These are phyloP conservation scores for Diacarnus erythraeanus DNA, from an alignment of 37 sponge, comb jelly and placozoan species.

Conservation along the genomic window DNA sequence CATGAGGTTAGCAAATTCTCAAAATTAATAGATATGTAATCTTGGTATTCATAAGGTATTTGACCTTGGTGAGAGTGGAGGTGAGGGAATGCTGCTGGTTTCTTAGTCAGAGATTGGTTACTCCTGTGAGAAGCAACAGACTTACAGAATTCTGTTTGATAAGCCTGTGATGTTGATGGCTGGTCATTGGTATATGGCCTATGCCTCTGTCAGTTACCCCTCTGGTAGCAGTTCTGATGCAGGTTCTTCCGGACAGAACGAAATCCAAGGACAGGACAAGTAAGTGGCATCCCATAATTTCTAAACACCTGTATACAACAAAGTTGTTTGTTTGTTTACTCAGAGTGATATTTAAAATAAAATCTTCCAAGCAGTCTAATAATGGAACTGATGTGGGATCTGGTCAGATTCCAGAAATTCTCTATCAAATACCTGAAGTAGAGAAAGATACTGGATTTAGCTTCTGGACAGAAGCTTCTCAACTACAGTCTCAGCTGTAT, in stretches of 20 bases:
- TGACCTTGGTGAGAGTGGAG: constrained; percentile 63
- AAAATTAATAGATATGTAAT: too few species aligned
- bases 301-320: too few species aligned
- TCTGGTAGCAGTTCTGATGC: constrained; percentile 78
- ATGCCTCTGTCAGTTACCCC: constrained; percentile 51
- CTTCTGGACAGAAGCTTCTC: constrained; percentile 67
- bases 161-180: constrained; percentile 68
- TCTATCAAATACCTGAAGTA: constrained; percentile 54
- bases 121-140: constrained; percentile 56
- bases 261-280: constrained; percentile 60
- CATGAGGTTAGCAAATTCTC: too few species aligned
- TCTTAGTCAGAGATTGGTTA: constrained; percentile 29
- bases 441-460: constrained; percentile 57
- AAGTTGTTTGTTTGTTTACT: too few species aligned
- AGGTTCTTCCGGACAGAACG: constrained; percentile 66
- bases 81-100: constrained; percentile 61
- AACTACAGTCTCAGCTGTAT: constrained; percentile 67
- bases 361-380: constrained; percentile 71
- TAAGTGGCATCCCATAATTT: too few species aligned
- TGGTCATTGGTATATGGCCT: constrained; percentile 78
- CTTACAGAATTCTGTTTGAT: constrained; percentile 71
- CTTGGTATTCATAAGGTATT: too few species aligned
- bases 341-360: constrained; percentile 84
- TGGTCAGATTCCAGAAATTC: constrained; percentile 91
- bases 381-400: constrained; percentile 92